phyloP scores from a whole-genome alignment of 2,888 invertebrate genomes.

The Latrodectus elegans region DNA sequence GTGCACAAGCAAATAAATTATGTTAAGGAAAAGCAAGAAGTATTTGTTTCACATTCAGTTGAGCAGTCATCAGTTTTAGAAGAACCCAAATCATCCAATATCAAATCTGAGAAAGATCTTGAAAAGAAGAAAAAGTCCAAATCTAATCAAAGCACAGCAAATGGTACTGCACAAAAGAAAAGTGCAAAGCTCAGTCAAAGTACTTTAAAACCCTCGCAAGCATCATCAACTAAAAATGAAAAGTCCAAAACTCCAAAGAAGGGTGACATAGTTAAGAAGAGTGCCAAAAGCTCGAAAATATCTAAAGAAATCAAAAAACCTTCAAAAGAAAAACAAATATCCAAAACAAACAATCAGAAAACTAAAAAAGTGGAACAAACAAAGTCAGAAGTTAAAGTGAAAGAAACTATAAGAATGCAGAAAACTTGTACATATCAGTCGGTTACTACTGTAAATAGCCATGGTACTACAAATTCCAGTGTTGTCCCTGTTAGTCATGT shows the following conservation, averaged over 20 bases:
- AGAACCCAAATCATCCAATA: slow-evolving; percentile 22
- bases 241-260: slow-evolving; percentile 41
- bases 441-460: slow-evolving; percentile 55
- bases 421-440: slow-evolving; percentile 68
- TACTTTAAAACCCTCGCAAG: background rate
- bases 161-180: slow-evolving; percentile 12
- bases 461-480: slow-evolving; percentile 46
- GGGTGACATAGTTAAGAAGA: slow-evolving; percentile 23
- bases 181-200: slow-evolving; percentile 18
- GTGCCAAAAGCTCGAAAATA: slow-evolving; percentile 21
- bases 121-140: slow-evolving; percentile 37
- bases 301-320: slow-evolving; percentile 30
- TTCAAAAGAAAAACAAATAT: slow-evolving; percentile 18
- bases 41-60: slow-evolving; percentile 56
- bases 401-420: slow-evolving; percentile 64
- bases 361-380: slow-evolving; percentile 60
- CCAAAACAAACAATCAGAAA: slow-evolving; percentile 11
- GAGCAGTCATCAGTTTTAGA: slow-evolving; percentile 46
- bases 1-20: slow-evolving; percentile 59
- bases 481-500: slow-evolving; percentile 58
- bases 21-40: slow-evolving; percentile 60
- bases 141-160: background rate
- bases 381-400: slow-evolving; percentile 63
- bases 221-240: slow-evolving; percentile 12
- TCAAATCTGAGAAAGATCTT: slow-evolving; percentile 11